Percentiles rank a stretch among this genome's conserved stretches.
Evolutionary conservation across 2,113 vertebrate genomes (phyloP).

Genomic region (Psammodynastes pulverulentus): DNA sequence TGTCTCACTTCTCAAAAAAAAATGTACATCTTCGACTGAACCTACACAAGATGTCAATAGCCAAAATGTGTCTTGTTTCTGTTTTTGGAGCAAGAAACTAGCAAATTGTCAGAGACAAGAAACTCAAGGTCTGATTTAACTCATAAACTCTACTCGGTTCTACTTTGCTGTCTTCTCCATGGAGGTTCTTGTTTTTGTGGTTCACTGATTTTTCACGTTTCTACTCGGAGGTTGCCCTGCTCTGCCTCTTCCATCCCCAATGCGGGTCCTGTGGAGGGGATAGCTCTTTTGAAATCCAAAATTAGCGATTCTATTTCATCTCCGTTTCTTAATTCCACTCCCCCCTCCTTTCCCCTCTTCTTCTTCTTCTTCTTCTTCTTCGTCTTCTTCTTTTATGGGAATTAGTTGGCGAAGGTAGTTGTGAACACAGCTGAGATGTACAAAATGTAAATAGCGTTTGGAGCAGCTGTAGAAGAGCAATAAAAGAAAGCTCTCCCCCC

Average conservation of each 20-base stretch:
- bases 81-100: neutral
- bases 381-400: neutral
- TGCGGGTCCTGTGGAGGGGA: no score
- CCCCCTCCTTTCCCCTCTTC: no score
- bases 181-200: neutral
- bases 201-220: no score
- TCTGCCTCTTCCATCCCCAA: neutral
- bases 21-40: neutral
- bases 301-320: neutral
- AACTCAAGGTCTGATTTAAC: neutral
- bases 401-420: neutral
- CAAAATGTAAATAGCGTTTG: slow-evolving; percentile 5
- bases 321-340: neutral
- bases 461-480: slow-evolving; percentile 12
- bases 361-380: neutral
- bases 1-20: neutral
- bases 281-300: neutral
- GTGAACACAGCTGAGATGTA: neutral
- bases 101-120: neutral
- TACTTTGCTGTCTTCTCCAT: neutral
- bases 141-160: neutral
- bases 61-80: neutral
- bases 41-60: neutral
- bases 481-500: neutral
- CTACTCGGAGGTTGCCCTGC: no score